Percentiles rank a stretch among this genome's conserved stretches.
Evolutionary conservation across 2,797 vertebrate genomes (phyloP).

Genomic region (Botia almorhae): DNA sequence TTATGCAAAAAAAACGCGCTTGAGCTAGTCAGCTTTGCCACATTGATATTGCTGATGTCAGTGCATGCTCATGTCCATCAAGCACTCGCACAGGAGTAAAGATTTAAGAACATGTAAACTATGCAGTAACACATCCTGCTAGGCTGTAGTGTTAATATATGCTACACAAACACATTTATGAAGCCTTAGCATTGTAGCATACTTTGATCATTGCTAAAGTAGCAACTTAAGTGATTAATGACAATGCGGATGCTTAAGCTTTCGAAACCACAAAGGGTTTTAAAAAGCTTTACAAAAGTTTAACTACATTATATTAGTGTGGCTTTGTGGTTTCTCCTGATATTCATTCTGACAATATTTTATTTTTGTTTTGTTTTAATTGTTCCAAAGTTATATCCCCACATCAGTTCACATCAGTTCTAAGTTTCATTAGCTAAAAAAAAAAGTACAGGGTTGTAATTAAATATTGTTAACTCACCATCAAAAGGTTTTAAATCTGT

Average conservation of each 20-base stretch:
- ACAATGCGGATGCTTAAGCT: constrained; percentile 27
- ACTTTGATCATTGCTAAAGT: constrained; percentile 39
- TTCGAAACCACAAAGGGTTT: constrained; percentile 21
- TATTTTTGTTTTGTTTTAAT: constrained; percentile 12
- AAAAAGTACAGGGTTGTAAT: neutral
- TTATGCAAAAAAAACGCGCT: constrained; percentile 45
- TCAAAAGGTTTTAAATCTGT: neutral
- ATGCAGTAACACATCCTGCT: constrained; percentile 48
- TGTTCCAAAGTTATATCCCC: neutral
- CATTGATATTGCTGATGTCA: constrained; percentile 24
- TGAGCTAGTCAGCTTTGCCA: constrained; percentile 38
- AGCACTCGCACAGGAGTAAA: constrained; percentile 43
- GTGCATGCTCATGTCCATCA: constrained; percentile 47
- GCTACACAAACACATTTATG: constrained; percentile 26
- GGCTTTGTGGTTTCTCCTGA: neutral
- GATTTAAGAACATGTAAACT: constrained; percentile 40
- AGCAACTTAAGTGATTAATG: constrained; percentile 25
- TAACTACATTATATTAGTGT: neutral
- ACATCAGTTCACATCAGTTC: neutral
- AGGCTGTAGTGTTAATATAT: constrained; percentile 13
- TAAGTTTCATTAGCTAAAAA: neutral
- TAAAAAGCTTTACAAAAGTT: neutral
- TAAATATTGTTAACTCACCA: neutral
- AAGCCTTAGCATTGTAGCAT: constrained; percentile 28
- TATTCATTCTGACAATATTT: constrained; percentile 12